Evolutionary conservation across 2,797 vertebrate species (phyloP), one percentile per base, ranked within the genome.

Genomic region (Crocidura indochinensis): DNA sequence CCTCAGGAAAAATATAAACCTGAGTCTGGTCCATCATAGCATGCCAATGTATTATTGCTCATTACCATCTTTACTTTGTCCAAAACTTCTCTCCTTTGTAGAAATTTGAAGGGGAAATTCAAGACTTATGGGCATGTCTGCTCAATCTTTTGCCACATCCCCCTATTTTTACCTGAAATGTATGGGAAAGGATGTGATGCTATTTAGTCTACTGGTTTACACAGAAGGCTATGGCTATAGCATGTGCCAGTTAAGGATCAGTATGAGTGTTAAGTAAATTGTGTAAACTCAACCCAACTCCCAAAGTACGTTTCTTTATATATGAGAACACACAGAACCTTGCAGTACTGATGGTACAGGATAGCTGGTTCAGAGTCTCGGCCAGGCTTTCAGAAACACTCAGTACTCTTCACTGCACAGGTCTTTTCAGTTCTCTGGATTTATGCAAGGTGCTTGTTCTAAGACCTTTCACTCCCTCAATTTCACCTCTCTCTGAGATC

Each of bases 71-170:
- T 49, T 20, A 12, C 22, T 83, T 84, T 84, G 11, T 79, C 53
- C 67, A 11, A 74, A 86, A 80, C 10, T 5, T 49, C n/a, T 82
- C 62, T 83, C 8, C 6, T 47, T 9, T 82, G 26, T 76, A 46
- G 69, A 89, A 73, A 89, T 69, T 84, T 10, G 7, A 93, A 22
- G 26, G 71, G 26, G 84, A 29, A 29, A 15, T 75, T 26, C 22
- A 85, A 29, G n/a, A 8, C 20, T 49, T 2, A 0, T 51, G 8
- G 26, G 8, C 26, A 60, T 56, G 53, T 86, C 64, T 71, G 2
- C 9, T 10, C 15, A 74, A 24, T 46, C 8, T 76, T 20, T 56
- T 71, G n/a, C 22, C 51, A 73, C 6, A 29, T 68, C 24, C 14
- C 22, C 71, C 12, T 68, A 9, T 83, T 71, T 44, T 71, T 44